Evolutionary conservation across 2,888 invertebrate genomes (phyloP).

Genomic region (Thysanoteuthis rhombus): DNA sequence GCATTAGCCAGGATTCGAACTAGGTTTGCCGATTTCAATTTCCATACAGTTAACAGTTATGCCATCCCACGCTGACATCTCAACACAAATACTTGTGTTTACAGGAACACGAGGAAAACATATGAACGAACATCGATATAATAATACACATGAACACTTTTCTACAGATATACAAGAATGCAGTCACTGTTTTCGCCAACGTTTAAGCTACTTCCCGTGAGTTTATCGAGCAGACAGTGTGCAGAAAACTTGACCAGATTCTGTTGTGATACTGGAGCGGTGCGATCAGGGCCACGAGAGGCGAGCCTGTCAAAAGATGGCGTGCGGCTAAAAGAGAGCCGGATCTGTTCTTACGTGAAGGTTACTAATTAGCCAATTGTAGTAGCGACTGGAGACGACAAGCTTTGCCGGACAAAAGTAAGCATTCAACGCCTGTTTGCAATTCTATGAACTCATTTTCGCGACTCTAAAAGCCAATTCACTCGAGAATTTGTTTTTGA

Average conservation of each 20-base stretch:
- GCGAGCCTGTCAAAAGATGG: background rate
- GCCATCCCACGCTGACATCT: too few relatives aligned
- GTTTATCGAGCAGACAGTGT: conserved; percentile 12
- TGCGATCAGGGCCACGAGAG: background rate
- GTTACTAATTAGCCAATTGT: conserved; percentile 29
- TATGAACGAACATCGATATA: background rate
- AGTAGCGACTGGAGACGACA: conserved; percentile 17
- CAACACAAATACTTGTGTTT: too few relatives aligned
- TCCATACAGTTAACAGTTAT: too few relatives aligned
- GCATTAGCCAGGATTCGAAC: too few relatives aligned
- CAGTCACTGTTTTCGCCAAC: background rate
- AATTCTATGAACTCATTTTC: conserved; percentile 32
- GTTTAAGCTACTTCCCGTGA: background rate
- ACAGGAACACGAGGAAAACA: too few relatives aligned
- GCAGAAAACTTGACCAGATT: background rate
- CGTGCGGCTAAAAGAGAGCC: background rate
- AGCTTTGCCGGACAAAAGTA: conserved; percentile 23
- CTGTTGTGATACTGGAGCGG: background rate
- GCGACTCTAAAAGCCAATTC: background rate
- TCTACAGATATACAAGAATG: background rate
- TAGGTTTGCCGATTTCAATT: too few relatives aligned
- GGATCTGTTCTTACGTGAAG: background rate
- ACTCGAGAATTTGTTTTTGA: background rate
- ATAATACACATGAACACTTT: background rate
- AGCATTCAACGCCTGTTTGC: conserved; percentile 29